phyloP scores from a whole-genome alignment of 2,797 vertebrate species.

The Clarias platycephalus region DNA sequence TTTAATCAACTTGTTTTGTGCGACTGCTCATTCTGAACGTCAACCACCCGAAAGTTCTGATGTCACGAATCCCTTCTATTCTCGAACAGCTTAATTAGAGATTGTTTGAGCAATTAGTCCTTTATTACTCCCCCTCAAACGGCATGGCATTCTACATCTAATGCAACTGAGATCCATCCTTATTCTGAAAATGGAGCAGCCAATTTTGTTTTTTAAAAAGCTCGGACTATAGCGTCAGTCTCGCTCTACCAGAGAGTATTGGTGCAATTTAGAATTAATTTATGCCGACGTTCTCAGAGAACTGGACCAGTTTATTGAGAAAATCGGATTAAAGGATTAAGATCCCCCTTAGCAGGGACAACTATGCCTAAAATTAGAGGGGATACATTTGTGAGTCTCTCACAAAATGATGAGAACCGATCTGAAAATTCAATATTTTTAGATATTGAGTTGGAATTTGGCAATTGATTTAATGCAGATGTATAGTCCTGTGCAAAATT shows the following conservation, averaged over 20 bases:
- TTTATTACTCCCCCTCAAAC: not conserved
- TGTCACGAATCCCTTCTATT: not conserved
- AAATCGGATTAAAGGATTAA: not conserved
- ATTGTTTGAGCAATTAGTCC: not conserved
- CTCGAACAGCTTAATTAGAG: not conserved
- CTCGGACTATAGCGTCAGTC: not conserved
- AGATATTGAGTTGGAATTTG: not conserved
- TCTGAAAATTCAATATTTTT: not conserved
- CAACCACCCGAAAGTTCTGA: not conserved
- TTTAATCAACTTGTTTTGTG: not conserved
- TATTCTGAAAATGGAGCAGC: not conserved
- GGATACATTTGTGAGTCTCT: not conserved
- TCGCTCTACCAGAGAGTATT: not conserved
- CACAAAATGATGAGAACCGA: not conserved
- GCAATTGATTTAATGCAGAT: not conserved
- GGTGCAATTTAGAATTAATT: not conserved
- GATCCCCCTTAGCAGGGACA: not conserved
- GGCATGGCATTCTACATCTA: not conserved
- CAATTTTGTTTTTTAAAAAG: too few relatives aligned
- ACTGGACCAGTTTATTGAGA: not conserved
- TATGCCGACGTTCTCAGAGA: not conserved
- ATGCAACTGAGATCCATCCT: not conserved
- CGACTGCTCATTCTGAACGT: not conserved
- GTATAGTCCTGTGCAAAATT: too few relatives aligned
- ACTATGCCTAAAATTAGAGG: not conserved